Conservation (phyloP, 2,888 invertebrate species). For the Halocaridina rubra region DNA sequence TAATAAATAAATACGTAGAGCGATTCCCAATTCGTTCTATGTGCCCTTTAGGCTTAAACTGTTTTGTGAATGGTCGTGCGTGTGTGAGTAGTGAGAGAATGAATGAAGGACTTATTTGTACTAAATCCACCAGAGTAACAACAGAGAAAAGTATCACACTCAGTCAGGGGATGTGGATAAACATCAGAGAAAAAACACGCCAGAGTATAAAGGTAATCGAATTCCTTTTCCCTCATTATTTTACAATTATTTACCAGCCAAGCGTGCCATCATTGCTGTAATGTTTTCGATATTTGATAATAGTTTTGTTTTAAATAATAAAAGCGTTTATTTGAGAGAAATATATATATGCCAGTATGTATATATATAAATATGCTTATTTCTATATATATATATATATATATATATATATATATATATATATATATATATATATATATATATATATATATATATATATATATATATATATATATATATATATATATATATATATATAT, state of each 20-base stretch:
- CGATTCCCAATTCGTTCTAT: too few species aligned
- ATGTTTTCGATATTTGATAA: slow-evolving; percentile 30
- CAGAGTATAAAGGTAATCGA: too few species aligned
- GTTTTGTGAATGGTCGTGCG: background rate
- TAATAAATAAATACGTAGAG: too few species aligned
- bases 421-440: background rate
- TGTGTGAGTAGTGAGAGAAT: slow-evolving; percentile 42
- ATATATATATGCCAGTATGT: slow-evolving; percentile 31
- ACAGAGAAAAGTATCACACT: slow-evolving; percentile 25
- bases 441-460: too few species aligned
- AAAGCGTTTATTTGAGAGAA: background rate
- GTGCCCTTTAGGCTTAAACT: too few species aligned
- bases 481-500: slow-evolving; percentile 27
- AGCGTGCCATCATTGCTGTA: slow-evolving; percentile 26
- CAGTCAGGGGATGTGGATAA: slow-evolving; percentile 23
- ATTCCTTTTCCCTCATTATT: too few species aligned
- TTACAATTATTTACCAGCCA: background rate
- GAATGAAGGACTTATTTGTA: slow-evolving; percentile 56
- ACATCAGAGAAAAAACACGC: background rate
- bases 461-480: slow-evolving; percentile 3
- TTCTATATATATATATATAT: slow-evolving; percentile 15
- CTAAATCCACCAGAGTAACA: slow-evolving; percentile 51
- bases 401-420: slow-evolving; percentile 38
- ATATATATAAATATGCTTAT: slow-evolving; percentile 2
- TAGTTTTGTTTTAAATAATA: slow-evolving; percentile 16